These are phyloP conservation scores for Ascidia mentula DNA, from an alignment of 23 tunicate species.

Conservation along the genomic window DNA sequence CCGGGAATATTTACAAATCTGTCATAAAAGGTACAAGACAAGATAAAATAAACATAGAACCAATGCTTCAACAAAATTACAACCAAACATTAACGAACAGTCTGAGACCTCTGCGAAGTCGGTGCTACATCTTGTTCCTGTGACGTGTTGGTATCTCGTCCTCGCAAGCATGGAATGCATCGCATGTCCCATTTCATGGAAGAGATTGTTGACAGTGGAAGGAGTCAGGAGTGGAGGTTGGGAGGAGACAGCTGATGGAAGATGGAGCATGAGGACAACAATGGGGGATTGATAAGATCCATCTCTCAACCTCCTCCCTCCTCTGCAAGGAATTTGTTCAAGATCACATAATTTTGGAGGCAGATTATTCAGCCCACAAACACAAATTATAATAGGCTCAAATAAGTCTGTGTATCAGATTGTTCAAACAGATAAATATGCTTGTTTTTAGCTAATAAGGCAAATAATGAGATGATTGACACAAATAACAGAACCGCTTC, in stretches of 20 bases:
- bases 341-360: background rate
- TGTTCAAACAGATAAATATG: too few species aligned
- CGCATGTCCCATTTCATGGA: conserved; percentile 98
- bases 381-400: too few species aligned
- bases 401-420: too few species aligned
- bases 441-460: too few species aligned
- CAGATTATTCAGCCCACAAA: too few species aligned
- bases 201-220: conserved; percentile 61
- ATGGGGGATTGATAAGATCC: conserved; percentile 84
- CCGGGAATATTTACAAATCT: too few species aligned
- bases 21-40: too few species aligned
- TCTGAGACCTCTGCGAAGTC: conserved; percentile 99
- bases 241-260: conserved; percentile 27
- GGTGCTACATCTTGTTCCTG: conserved; percentile 93
- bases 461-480: too few species aligned
- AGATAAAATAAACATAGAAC: too few species aligned
- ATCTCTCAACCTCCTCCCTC: conserved; percentile 70
- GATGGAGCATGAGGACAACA: conserved; percentile 77
- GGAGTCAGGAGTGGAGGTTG: conserved; percentile 74
- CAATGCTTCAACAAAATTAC: too few species aligned
- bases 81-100: too few species aligned
- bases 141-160: conserved; percentile 90
- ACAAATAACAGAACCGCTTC: too few species aligned
- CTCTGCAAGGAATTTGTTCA: conserved; percentile 23
- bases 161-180: conserved; percentile 97